Conservation (phyloP, 2,888 invertebrate species). For the Ptilodon capucinus region DNA sequence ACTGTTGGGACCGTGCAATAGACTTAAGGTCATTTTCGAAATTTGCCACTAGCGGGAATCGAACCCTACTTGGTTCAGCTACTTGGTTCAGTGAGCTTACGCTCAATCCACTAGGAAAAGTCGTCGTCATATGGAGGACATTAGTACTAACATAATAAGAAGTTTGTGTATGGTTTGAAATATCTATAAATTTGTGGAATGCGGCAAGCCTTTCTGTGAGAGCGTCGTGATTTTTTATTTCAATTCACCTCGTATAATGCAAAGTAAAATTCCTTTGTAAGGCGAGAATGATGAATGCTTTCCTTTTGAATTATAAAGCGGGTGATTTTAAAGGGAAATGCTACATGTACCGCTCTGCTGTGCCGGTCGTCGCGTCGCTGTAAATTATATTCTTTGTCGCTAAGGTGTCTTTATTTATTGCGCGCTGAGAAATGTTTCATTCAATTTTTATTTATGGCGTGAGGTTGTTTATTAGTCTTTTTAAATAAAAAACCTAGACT, state of each 20-base stretch:
- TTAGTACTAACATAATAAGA: no score
- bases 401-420: not conserved
- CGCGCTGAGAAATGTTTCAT: not conserved
- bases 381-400: slow-evolving; percentile 10
- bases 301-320: slow-evolving; percentile 7
- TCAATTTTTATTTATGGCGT: not conserved
- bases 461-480: no score
- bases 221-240: not conserved
- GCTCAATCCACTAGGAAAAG: no score
- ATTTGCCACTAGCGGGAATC: no score
- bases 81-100: no score
- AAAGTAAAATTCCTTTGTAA: slow-evolving; percentile 8
- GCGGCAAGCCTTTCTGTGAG: not conserved
- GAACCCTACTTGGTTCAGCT: no score
- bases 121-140: no score
- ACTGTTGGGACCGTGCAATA: no score
- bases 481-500: no score
- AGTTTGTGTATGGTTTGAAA: no score
- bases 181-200: no score
- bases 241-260: slow-evolving; percentile 1
- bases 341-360: slow-evolving; percentile 1
- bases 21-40: no score
- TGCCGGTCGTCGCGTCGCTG: not conserved
- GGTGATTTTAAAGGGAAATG: slow-evolving; percentile 9
- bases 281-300: slow-evolving; percentile 11